Conservation (phyloP, 2,888 invertebrate genomes). For the Meganola albula region DNA sequence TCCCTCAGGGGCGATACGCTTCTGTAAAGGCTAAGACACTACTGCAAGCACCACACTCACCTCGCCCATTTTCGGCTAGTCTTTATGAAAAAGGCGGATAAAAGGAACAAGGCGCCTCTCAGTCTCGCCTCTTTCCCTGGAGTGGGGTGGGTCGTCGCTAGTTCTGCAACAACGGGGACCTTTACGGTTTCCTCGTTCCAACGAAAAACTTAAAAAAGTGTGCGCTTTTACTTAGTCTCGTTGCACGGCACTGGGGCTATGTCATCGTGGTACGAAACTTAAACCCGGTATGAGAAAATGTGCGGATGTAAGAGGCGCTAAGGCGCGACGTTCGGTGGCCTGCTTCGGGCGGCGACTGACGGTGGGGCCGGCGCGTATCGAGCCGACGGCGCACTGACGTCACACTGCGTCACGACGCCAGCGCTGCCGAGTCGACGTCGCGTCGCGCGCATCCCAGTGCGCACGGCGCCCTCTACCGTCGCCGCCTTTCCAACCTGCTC, state of each 20-base stretch:
- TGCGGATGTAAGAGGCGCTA: conserved; percentile 65
- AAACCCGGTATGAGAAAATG: conserved; percentile 72
- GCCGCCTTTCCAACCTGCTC: conserved; percentile 47
- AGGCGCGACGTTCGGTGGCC: conserved; percentile 70
- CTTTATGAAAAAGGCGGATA: conserved; percentile 70
- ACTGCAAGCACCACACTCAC: conserved; percentile 74
- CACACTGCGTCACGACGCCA: conserved; percentile 82
- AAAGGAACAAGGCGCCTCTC: conserved; percentile 70
- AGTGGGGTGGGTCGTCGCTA: conserved; percentile 70
- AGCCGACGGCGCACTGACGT: conserved; percentile 84
- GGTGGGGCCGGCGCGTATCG: conserved; percentile 79
- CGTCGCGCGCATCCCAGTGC: conserved; percentile 54
- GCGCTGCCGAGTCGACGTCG: conserved; percentile 57
- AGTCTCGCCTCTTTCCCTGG: conserved; percentile 70
- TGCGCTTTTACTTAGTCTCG: conserved; percentile 69
- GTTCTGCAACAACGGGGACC: conserved; percentile 75
- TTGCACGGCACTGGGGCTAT: conserved; percentile 73
- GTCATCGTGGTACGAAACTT: conserved; percentile 74
- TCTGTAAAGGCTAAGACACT: conserved; percentile 63
- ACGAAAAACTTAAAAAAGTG: conserved; percentile 74
- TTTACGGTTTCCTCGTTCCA: conserved; percentile 69
- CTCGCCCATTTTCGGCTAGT: conserved; percentile 77
- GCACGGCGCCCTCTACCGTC: conserved; percentile 49
- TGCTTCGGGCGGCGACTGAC: conserved; percentile 78
- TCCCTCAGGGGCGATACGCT: conserved; percentile 40